A percentile compares a stretch with the other conserved stretches of the same genome.
Conservation (phyloP, 2,797 vertebrate species). For the Sorex maritimensis region DNA sequence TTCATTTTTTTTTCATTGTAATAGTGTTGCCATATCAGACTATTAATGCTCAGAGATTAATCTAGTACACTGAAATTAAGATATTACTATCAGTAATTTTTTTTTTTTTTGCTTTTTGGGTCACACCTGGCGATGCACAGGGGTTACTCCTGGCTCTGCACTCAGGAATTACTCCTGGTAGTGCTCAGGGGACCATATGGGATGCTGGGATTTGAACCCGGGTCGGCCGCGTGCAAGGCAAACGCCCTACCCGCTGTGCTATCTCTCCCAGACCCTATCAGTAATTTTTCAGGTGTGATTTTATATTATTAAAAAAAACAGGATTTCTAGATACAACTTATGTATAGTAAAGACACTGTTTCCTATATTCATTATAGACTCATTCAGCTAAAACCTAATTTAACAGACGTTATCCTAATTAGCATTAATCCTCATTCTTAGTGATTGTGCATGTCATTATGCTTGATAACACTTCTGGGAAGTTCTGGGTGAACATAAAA, state of each 20-base stretch:
- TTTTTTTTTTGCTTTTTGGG: too few relatives aligned
- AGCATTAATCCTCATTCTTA: not conserved
- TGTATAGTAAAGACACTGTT: not conserved
- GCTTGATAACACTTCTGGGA: not conserved
- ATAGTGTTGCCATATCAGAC: not conserved
- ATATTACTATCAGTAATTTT: not conserved
- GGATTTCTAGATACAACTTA: not conserved
- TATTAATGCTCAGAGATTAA: constrained; percentile 34
- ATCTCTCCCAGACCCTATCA: too few relatives aligned
- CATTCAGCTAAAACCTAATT: not conserved
- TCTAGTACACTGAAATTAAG: not conserved
- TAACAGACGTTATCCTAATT: not conserved
- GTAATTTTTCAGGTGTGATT: not conserved
- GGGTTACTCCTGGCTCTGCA: too few relatives aligned
- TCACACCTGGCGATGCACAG: too few relatives aligned
- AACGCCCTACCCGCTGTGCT: too few relatives aligned
- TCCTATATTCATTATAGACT: not conserved
- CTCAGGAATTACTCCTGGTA: too few relatives aligned
- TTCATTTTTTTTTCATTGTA: constrained; percentile 27
- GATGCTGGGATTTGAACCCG: too few relatives aligned
- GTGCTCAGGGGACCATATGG: too few relatives aligned
- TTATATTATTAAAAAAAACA: not conserved
- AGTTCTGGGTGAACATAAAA: not conserved
- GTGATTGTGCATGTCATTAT: not conserved
- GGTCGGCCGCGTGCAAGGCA: too few relatives aligned